Conservation (phyloP, 2,888 invertebrate genomes). For the Tinea pellionella region DNA sequence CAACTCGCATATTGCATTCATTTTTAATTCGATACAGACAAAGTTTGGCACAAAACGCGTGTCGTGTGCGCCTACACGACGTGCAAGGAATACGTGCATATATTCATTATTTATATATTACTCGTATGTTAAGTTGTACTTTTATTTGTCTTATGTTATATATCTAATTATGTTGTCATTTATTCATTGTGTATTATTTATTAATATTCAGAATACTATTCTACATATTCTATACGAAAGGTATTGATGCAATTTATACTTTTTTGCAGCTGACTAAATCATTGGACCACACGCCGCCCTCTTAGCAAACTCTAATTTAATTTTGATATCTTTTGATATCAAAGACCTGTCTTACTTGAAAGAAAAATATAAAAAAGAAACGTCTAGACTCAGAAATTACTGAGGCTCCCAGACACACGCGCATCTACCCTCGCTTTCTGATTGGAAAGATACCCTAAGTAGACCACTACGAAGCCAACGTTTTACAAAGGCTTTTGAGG, state of each 20-base stretch:
- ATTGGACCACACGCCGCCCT: too few species aligned
- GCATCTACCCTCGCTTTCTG: neutral
- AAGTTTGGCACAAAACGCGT: slow-evolving; percentile 40
- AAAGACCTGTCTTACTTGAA: too few species aligned
- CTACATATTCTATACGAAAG: neutral
- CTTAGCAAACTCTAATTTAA: too few species aligned
- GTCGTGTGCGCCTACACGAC: slow-evolving; percentile 23
- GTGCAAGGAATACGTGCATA: slow-evolving; percentile 2
- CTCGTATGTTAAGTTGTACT: neutral
- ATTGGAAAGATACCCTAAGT: slow-evolving; percentile 4
- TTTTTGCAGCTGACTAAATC: too few species aligned
- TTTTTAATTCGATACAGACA: slow-evolving; percentile 46
- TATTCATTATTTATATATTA: neutral
- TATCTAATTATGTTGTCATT: neutral
- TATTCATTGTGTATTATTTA: neutral
- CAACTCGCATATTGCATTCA: slow-evolving; percentile 40
- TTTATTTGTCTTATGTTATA: neutral
- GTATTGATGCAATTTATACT: too few species aligned
- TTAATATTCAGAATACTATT: neutral
- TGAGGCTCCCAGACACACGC: neutral
- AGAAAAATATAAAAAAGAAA: neutral
- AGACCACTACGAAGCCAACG: neutral
- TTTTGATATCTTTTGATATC: too few species aligned
- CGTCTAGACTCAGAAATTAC: neutral
- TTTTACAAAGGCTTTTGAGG: neutral